Evolutionary conservation across 2,888 invertebrate genomes (phyloP).

Genomic region (Andrena fulva): DNA sequence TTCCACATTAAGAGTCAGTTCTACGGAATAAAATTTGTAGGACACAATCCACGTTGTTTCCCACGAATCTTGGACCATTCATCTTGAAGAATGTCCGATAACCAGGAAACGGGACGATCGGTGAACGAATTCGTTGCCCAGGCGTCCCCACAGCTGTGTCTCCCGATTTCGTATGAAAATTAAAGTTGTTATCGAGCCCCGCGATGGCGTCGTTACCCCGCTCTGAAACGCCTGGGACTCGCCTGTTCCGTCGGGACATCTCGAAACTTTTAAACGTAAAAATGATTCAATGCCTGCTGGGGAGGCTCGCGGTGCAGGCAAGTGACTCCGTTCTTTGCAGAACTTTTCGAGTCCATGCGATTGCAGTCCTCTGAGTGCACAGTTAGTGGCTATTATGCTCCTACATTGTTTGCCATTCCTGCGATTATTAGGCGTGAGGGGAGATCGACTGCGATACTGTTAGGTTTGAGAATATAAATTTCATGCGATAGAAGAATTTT

Average conservation of each 20-base stretch:
- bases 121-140: background rate
- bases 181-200: conserved; percentile 22
- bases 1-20: too few species aligned
- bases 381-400: conserved; percentile 10
- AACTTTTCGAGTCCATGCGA: conserved; percentile 17
- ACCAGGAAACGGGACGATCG: background rate
- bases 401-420: conserved; percentile 14
- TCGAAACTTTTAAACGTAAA: conserved; percentile 53
- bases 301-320: background rate
- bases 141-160: background rate
- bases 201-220: conserved; percentile 24
- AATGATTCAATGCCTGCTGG: conserved; percentile 50
- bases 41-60: background rate
- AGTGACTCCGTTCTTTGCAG: background rate
- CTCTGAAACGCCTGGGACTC: conserved; percentile 8
- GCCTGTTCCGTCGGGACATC: conserved; percentile 19
- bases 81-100: background rate
- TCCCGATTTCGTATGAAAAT: conserved; percentile 20
- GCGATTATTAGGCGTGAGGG: conserved; percentile 6
- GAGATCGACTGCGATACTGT: background rate
- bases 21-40: too few species aligned
- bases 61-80: background rate
- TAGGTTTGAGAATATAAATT: background rate
- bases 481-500: background rate
- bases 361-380: conserved; percentile 8